Evolutionary conservation across 1,140 invertebrate genomes (phyloP).

Genomic region (Thalassaphorura encarpata): DNA sequence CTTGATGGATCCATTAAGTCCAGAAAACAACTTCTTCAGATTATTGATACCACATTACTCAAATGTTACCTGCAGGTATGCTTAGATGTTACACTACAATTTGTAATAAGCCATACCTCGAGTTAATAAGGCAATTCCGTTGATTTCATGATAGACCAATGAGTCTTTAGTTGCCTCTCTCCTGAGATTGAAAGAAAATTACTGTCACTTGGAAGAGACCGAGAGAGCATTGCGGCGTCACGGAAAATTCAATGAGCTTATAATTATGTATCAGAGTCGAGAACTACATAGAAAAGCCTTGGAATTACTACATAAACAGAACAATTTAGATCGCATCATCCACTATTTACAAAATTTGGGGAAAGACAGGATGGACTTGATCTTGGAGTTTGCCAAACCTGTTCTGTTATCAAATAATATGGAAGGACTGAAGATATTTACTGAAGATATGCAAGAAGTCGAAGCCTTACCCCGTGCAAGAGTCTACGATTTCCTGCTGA

Average conservation of each 20-base stretch:
- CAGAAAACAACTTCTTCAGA: conserved; percentile 63
- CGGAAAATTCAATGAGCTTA: conserved; percentile 83
- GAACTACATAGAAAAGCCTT: conserved; percentile 84
- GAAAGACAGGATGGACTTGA: conserved; percentile 72
- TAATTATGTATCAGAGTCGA: conserved; percentile 92
- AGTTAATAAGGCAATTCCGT: not conserved
- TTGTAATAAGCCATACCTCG: not conserved
- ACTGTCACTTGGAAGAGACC: conserved; percentile 88
- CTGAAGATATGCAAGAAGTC: conserved; percentile 78
- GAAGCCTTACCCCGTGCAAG: conserved; percentile 76
- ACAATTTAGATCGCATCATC: conserved; percentile 68
- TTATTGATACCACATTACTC: conserved; percentile 90
- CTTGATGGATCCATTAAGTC: conserved; percentile 43
- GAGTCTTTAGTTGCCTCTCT: conserved; percentile 84
- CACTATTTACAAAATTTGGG: conserved; percentile 86
- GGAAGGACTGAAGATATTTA: conserved; percentile 89
- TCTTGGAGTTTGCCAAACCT: conserved; percentile 92
- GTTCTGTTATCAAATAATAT: conserved; percentile 74
- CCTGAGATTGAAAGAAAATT: conserved; percentile 71
- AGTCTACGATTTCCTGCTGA: conserved; percentile 77
- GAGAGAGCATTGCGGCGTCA: conserved; percentile 77
- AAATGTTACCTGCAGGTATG: conserved; percentile 88
- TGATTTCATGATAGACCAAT: conserved; percentile 60
- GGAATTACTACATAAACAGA: conserved; percentile 72
- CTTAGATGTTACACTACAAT: not conserved